Conservation (phyloP, 2,113 vertebrate genomes). For the Tachysurus vachellii region DNA sequence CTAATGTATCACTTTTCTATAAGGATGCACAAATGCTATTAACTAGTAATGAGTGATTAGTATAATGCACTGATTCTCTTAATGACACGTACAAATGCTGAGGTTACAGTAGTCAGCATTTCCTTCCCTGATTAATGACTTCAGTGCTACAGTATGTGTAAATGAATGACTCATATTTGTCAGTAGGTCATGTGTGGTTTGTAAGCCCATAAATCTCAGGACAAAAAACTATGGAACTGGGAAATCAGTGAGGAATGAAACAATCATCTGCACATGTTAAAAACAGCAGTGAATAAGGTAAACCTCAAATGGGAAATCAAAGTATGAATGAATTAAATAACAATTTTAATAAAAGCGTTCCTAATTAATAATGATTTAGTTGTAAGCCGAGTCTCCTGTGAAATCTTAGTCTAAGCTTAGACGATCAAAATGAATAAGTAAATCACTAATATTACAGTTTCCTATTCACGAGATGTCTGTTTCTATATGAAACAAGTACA, state of each 20-base stretch:
- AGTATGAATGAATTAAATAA: not conserved
- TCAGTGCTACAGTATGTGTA: not conserved
- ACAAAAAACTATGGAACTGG: not conserved
- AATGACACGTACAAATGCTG: not conserved
- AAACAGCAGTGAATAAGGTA: not conserved
- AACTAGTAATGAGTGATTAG: not conserved
- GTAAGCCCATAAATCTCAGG: not conserved
- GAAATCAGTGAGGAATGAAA: not conserved
- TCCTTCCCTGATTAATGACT: not conserved
- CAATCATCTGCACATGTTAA: not conserved
- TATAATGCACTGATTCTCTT: not conserved
- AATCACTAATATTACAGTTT: not conserved
- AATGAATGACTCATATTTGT: not conserved
- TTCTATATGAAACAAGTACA: not conserved
- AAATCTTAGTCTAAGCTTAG: not conserved
- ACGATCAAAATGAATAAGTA: not conserved
- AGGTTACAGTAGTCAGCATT: not conserved
- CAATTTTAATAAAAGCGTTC: not conserved
- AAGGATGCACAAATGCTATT: not conserved
- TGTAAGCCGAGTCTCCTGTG: not conserved
- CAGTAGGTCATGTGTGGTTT: not conserved
- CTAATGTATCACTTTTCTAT: not conserved
- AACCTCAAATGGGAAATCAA: not conserved
- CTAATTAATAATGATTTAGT: not conserved
- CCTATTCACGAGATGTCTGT: not conserved